phyloP scores from a whole-genome alignment of 2,888 invertebrate species.

The Vesta saturnalis region DNA sequence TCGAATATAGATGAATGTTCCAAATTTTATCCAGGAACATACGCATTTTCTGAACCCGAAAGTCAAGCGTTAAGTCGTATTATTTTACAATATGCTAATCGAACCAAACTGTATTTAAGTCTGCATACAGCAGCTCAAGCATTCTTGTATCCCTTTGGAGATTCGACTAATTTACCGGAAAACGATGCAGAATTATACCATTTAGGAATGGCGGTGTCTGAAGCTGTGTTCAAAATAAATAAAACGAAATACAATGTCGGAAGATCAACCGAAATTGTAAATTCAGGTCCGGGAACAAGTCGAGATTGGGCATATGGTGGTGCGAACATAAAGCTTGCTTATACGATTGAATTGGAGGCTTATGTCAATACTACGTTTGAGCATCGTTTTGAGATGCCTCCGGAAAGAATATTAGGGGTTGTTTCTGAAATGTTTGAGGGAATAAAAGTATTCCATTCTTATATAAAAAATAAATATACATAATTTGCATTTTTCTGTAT shows the following conservation, averaged over 20 bases:
- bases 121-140: constrained; percentile 77
- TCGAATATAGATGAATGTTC: constrained; percentile 55
- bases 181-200: constrained; percentile 63
- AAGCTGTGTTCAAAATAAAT: constrained; percentile 57
- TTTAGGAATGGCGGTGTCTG: constrained; percentile 62
- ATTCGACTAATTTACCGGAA: constrained; percentile 64
- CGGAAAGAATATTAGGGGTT: constrained; percentile 66
- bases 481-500: constrained; percentile 65
- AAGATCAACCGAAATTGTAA: constrained; percentile 62
- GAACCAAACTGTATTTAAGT: constrained; percentile 71
- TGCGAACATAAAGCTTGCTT: constrained; percentile 67
- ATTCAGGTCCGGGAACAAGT: constrained; percentile 71
- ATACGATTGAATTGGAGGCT: constrained; percentile 66
- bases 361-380: constrained; percentile 65
- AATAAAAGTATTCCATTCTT: constrained; percentile 60
- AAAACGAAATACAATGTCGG: constrained; percentile 66
- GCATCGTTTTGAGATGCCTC: constrained; percentile 68
- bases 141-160: constrained; percentile 76
- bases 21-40: constrained; percentile 60
- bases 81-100: constrained; percentile 63
- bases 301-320: constrained; percentile 72
- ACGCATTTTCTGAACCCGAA: constrained; percentile 65
- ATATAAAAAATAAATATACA: neutral
- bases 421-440: constrained; percentile 71
- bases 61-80: constrained; percentile 68